These are phyloP conservation scores for Panagrolaimus sp. DNA, from an alignment of 1,140 invertebrate genomes.

Conservation along the genomic window DNA sequence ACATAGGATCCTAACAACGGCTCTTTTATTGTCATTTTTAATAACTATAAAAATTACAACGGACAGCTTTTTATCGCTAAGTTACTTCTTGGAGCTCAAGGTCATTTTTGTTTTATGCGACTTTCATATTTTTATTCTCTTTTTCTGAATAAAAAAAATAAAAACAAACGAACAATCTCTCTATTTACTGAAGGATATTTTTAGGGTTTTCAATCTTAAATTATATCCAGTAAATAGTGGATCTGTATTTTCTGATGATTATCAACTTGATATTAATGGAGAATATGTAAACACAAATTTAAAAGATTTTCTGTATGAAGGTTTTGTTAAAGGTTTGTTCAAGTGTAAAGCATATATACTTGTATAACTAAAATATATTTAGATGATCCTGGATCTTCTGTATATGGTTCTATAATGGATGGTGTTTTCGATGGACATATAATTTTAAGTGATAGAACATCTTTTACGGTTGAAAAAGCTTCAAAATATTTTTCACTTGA, in stretches of 20 bases:
- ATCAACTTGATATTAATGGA: constrained; percentile 54
- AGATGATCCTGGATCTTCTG: constrained; percentile 76
- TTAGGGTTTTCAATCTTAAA: constrained; percentile 51
- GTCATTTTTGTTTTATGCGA: too few species aligned
- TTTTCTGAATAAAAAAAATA: too few species aligned
- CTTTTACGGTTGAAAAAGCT: constrained; percentile 81
- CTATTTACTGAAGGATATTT: too few species aligned
- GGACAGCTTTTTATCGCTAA: too few species aligned
- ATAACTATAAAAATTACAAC: too few species aligned
- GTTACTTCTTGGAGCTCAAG: too few species aligned
- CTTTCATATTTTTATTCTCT: too few species aligned
- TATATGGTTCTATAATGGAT: constrained; percentile 83
- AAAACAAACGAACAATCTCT: too few species aligned
- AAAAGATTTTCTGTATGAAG: constrained; percentile 51
- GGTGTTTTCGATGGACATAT: constrained; percentile 95
- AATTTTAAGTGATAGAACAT: constrained; percentile 68
- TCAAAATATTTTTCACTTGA: constrained; percentile 64
- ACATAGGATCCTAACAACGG: too few species aligned
- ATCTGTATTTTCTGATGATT: constrained; percentile 44
- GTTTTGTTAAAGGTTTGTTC: constrained; percentile 39
- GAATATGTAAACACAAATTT: constrained; percentile 20
- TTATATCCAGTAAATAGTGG: constrained; percentile 41
- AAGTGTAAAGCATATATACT: neutral
- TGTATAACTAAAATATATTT: too few species aligned
- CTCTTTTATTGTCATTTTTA: too few species aligned